Evolutionary conservation across 2,888 invertebrate genomes (phyloP).

Genomic region (Phalangium opilio): DNA sequence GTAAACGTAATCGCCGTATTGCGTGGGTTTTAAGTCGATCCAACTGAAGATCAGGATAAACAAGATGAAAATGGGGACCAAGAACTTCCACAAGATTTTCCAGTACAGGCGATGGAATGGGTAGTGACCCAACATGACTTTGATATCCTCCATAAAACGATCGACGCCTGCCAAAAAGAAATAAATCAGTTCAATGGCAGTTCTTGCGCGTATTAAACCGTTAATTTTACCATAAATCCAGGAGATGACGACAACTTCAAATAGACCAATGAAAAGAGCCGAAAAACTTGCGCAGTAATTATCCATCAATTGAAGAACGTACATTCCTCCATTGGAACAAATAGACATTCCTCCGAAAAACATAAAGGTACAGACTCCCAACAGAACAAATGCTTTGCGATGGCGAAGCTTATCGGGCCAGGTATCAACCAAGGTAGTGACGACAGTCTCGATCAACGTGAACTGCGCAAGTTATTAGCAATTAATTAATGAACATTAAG

Average conservation of each 20-base stretch:
- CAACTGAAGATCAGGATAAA: constrained; percentile 58
- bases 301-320: constrained; percentile 43
- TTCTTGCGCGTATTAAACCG: not conserved
- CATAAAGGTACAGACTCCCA: constrained; percentile 46
- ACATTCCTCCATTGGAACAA: constrained; percentile 39
- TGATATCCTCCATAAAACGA: constrained; percentile 36
- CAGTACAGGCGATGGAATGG: constrained; percentile 46
- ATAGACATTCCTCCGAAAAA: constrained; percentile 56
- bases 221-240: constrained; percentile 46
- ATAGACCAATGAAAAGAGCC: constrained; percentile 50
- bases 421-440: constrained; percentile 37
- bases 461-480: constrained; percentile 25
- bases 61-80: constrained; percentile 50
- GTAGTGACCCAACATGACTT: constrained; percentile 44
- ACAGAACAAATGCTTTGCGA: constrained; percentile 37
- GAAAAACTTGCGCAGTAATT: constrained; percentile 65
- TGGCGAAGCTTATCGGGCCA: constrained; percentile 32
- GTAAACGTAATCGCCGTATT: constrained; percentile 48
- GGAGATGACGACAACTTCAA: constrained; percentile 47
- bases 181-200: not conserved
- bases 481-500: not conserved
- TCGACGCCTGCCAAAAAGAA: constrained; percentile 28
- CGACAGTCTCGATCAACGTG: constrained; percentile 37
- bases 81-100: constrained; percentile 52
- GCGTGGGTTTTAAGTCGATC: constrained; percentile 41